Evolutionary conservation across 2,113 vertebrate genomes (phyloP).

Genomic region (Epinephelus cyanopodus): DNA sequence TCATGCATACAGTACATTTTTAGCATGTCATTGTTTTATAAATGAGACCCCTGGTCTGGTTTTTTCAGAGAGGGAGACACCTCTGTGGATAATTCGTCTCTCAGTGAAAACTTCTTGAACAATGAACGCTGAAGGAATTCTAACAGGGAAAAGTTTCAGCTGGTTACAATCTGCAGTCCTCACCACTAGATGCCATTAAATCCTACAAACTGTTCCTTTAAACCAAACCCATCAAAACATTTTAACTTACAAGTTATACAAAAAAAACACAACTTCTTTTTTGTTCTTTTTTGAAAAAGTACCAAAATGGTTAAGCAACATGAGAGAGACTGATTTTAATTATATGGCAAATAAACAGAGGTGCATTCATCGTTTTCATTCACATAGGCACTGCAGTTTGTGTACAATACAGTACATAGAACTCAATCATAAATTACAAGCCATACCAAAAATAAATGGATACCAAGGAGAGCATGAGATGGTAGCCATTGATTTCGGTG

Average conservation of each 20-base stretch:
- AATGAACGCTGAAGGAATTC: no score
- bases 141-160: no score
- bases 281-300: background rate
- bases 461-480: conserved; percentile 39
- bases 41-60: no score
- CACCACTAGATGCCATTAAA: no score
- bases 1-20: no score
- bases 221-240: no score
- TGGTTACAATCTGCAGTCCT: no score
- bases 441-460: conserved; percentile 72
- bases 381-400: conserved; percentile 82
- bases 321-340: conserved; percentile 71
- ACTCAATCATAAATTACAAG: conserved; percentile 67
- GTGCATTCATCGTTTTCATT: conserved; percentile 70
- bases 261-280: background rate
- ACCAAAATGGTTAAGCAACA: conserved; percentile 30
- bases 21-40: no score
- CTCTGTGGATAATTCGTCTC: no score
- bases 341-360: conserved; percentile 76
- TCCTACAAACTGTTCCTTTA: no score
- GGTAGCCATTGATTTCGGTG: conserved; percentile 61
- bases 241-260: background rate
- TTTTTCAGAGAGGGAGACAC: no score
- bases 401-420: conserved; percentile 71
- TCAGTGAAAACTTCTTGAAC: no score